A percentile compares a stretch with the other conserved stretches of the same genome.
Conservation (phyloP, 1,140 invertebrate species). For the Calephelis nemesis region DNA sequence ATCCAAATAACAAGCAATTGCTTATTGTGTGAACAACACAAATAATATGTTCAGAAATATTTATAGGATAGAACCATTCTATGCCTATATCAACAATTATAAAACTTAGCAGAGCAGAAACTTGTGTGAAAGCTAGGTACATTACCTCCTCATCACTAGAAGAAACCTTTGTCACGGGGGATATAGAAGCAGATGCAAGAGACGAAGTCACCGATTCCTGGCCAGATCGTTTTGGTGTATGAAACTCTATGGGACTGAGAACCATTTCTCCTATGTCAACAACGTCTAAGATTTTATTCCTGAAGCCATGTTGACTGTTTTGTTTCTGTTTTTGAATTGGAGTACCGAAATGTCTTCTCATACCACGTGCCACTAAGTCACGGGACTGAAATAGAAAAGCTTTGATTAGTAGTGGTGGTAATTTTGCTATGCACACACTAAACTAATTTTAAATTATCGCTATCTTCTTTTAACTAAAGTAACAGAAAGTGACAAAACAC, state of each 20-base stretch:
- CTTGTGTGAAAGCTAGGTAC: too few relatives aligned
- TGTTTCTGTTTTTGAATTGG: constrained; percentile 44
- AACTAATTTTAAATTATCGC: too few relatives aligned
- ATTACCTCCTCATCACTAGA: constrained; percentile 63
- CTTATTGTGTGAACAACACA: too few relatives aligned
- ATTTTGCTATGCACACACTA: too few relatives aligned
- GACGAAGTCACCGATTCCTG: constrained; percentile 46
- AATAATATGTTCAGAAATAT: too few relatives aligned
- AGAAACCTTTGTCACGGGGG: constrained; percentile 50
- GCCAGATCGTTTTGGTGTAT: constrained; percentile 45
- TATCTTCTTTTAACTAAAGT: too few relatives aligned
- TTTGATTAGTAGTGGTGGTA: too few relatives aligned
- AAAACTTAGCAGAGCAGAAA: too few relatives aligned
- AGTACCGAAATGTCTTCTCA: constrained; percentile 69
- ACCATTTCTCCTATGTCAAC: constrained; percentile 58
- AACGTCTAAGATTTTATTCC: constrained; percentile 62
- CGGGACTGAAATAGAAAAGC: not conserved
- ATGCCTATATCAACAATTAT: too few relatives aligned
- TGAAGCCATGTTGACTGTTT: constrained; percentile 43
- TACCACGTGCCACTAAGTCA: constrained; percentile 54
- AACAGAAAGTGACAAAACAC: too few relatives aligned
- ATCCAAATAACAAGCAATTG: too few relatives aligned
- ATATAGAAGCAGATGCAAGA: constrained; percentile 55
- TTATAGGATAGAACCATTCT: too few relatives aligned
- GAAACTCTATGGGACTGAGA: constrained; percentile 62